A percentile compares a stretch with the other conserved stretches of the same genome.
Conservation (phyloP, 2,113 vertebrate species). For the Cebidichthys violaceus region DNA sequence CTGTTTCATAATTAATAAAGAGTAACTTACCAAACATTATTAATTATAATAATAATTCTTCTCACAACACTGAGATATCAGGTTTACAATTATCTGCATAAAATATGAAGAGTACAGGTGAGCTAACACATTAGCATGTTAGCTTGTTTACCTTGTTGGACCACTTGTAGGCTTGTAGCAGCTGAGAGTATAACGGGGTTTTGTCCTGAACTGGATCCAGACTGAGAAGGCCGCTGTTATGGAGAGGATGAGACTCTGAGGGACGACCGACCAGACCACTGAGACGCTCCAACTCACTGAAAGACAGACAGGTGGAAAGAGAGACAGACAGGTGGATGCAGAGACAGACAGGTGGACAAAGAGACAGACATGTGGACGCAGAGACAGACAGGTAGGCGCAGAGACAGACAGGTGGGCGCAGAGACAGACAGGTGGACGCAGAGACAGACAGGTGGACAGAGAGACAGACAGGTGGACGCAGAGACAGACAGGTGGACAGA, state of each 20-base stretch:
- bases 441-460: too few relatives aligned
- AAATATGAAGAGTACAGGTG: too few relatives aligned
- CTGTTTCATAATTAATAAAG: too few relatives aligned
- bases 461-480: too few relatives aligned
- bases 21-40: too few relatives aligned
- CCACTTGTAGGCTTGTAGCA: constrained; percentile 99
- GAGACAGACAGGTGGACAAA: background rate
- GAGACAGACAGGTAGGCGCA: background rate
- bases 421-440: background rate
- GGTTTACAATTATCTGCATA: too few relatives aligned
- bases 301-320: background rate
- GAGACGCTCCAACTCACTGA: constrained; percentile 91
- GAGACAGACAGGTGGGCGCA: background rate
- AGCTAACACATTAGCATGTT: background rate
- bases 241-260: constrained; percentile 96
- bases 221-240: constrained; percentile 95
- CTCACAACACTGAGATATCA: too few relatives aligned
- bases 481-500: too few relatives aligned
- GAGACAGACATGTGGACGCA: background rate
- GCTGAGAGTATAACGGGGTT: constrained; percentile 96
- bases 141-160: constrained; percentile 92
- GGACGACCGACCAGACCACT: constrained; percentile 95
- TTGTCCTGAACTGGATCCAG: constrained; percentile 98
- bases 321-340: background rate
- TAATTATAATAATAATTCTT: background rate